Percentiles rank a stretch among this genome's conserved stretches.
Evolutionary conservation across 2,888 invertebrate species (phyloP).

Genomic region (Acronicta leporina): DNA sequence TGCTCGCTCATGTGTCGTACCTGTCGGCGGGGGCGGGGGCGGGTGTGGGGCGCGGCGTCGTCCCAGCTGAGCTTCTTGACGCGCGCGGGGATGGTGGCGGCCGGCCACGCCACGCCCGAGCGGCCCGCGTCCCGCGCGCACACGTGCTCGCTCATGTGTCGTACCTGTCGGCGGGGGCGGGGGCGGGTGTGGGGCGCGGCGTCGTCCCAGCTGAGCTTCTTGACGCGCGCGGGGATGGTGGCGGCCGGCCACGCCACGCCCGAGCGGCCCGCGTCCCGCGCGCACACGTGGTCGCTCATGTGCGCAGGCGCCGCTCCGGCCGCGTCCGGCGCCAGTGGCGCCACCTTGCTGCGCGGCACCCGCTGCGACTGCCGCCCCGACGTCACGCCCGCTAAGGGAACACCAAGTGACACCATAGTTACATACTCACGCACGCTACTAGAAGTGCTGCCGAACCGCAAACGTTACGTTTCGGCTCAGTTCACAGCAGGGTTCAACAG

Average conservation of each 20-base stretch:
- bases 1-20: conserved; percentile 17
- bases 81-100: conserved; percentile 91
- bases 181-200: conserved; percentile 42
- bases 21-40: conserved; percentile 34
- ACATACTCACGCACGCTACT: too few species aligned
- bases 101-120: conserved; percentile 90
- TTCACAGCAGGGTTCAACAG: too few species aligned
- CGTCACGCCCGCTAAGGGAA: conserved; percentile 19
- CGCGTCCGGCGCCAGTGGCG: conserved; percentile 67
- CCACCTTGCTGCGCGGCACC: conserved; percentile 70
- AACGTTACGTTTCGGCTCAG: too few species aligned
- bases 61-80: conserved; percentile 93
- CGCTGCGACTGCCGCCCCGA: conserved; percentile 66
- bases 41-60: conserved; percentile 53
- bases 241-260: conserved; percentile 91
- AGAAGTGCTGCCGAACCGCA: too few species aligned
- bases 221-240: conserved; percentile 92
- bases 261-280: conserved; percentile 72
- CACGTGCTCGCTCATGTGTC: neutral
- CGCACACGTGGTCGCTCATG: conserved; percentile 80
- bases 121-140: conserved; percentile 67
- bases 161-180: conserved; percentile 47
- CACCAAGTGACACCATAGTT: too few species aligned
- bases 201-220: conserved; percentile 91
- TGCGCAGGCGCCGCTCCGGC: conserved; percentile 64